A percentile compares a stretch with the other conserved stretches of the same genome.
These are phyloP conservation scores for Danio jaintianensis DNA, from an alignment of 2,797 vertebrate species.

Conservation along the genomic window DNA sequence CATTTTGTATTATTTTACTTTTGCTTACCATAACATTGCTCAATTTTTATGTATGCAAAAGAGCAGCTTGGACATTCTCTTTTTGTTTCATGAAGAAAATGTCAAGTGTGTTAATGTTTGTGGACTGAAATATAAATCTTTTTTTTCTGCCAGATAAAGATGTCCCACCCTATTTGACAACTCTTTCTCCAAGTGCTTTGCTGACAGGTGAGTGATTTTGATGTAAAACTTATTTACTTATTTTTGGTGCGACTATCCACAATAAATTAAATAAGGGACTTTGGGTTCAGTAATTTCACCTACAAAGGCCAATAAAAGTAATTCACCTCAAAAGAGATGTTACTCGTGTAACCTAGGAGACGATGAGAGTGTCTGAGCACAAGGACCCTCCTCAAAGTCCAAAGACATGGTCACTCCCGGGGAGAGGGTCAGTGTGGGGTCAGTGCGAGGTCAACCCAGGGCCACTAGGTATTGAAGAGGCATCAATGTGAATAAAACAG, in stretches of 20 bases:
- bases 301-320: conserved; percentile 36
- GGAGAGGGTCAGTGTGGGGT: conserved; percentile 68
- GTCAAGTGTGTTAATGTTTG: neutral
- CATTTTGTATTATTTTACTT: no score
- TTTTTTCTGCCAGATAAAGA: conserved; percentile 18
- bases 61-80: no score
- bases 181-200: conserved; percentile 7
- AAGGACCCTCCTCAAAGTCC: conserved; percentile 72
- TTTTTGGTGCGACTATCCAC: conserved; percentile 9
- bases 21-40: no score
- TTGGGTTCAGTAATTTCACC: conserved; percentile 11
- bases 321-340: conserved; percentile 67
- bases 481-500: conserved; percentile 64
- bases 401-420: conserved; percentile 75
- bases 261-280: conserved; percentile 34
- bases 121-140: neutral
- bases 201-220: conserved; percentile 52
- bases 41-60: no score
- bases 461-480: conserved; percentile 64
- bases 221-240: neutral
- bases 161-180: neutral
- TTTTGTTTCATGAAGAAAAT: neutral
- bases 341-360: conserved; percentile 62
- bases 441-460: conserved; percentile 64
- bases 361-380: conserved; percentile 59